Evolutionary conservation across 2,113 vertebrate species (phyloP).

Genomic region (Megalops atlanticus): DNA sequence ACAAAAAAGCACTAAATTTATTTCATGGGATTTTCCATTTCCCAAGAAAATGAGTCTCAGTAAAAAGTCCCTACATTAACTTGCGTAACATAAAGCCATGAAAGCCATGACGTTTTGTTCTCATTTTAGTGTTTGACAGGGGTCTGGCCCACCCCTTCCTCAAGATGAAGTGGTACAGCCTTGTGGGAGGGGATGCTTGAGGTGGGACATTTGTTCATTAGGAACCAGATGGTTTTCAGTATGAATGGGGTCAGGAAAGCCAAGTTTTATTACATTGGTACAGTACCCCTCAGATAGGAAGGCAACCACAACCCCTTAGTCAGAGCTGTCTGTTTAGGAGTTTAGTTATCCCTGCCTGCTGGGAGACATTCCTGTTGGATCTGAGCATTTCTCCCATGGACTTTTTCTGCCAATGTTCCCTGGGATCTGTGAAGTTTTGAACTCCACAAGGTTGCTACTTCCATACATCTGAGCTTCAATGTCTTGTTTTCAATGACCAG

Average conservation of each 20-base stretch:
- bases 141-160: constrained; percentile 14
- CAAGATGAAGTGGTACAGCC: constrained; percentile 32
- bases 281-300: constrained; percentile 22
- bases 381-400: neutral
- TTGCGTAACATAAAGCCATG: neutral
- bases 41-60: too few relatives aligned
- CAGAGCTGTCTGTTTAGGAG: neutral
- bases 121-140: neutral
- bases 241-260: constrained; percentile 36
- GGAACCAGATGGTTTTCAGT: constrained; percentile 41
- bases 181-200: constrained; percentile 20
- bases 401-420: neutral
- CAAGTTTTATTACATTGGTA: constrained; percentile 26
- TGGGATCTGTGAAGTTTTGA: constrained; percentile 28
- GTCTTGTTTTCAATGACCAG: constrained; percentile 32
- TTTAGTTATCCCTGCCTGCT: neutral
- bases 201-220: constrained; percentile 39
- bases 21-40: neutral
- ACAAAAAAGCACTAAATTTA: neutral
- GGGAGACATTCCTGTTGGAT: constrained; percentile 3
- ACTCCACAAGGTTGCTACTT: neutral
- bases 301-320: neutral
- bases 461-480: constrained; percentile 8
- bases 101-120: neutral
- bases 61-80: too few relatives aligned